Percentiles rank a stretch among this genome's conserved stretches.
Evolutionary conservation across 2,113 vertebrate species (phyloP).

Genomic region (Numida meleagris): DNA sequence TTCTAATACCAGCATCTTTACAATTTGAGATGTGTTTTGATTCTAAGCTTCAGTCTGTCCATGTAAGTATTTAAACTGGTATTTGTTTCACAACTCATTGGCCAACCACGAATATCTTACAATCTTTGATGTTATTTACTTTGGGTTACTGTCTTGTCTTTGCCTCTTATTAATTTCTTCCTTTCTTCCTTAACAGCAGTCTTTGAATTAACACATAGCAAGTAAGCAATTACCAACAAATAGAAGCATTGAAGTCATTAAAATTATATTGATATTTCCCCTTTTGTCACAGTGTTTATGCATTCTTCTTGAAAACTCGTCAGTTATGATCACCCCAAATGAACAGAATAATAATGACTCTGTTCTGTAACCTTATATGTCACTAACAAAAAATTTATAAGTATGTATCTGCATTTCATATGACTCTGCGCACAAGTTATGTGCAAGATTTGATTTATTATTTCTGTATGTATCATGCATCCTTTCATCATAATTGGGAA

Average conservation of each 20-base stretch:
- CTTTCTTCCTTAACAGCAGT: background rate
- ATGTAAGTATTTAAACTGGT: background rate
- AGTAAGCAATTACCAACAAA: background rate
- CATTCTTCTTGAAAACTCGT: background rate
- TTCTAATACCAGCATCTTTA: background rate
- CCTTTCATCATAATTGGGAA: conserved; percentile 26
- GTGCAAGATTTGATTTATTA: background rate
- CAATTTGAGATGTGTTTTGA: background rate
- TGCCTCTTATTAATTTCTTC: conserved; percentile 12
- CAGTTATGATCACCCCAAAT: background rate
- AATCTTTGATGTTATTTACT: background rate
- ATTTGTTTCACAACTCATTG: conserved; percentile 13
- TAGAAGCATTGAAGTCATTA: background rate
- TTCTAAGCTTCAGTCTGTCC: background rate
- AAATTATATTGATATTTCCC: background rate
- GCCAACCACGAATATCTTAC: background rate
- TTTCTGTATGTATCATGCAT: background rate
- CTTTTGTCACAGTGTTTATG: background rate
- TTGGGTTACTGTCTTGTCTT: background rate
- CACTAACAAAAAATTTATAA: background rate
- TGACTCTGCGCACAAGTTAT: background rate
- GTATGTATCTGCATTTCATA: conserved; percentile 17
- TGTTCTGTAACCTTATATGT: background rate
- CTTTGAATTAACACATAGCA: conserved; percentile 24
- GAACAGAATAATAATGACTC: background rate